Evolutionary conservation across 2,113 vertebrate genomes (phyloP).

Genomic region (Motacilla tschutschensis): DNA sequence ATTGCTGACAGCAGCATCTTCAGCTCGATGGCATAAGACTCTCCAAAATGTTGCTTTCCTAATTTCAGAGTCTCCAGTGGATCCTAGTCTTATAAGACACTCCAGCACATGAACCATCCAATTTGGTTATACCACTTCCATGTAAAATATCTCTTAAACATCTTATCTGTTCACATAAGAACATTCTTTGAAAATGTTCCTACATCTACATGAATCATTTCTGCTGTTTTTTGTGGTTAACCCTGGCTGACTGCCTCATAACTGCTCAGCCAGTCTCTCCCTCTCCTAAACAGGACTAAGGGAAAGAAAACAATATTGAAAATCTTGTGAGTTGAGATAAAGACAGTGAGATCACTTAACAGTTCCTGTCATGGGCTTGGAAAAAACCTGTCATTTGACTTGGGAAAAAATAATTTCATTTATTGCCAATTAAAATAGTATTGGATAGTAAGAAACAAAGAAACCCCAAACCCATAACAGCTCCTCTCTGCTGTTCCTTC

Average conservation of each 20-base stretch:
- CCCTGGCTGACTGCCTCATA: rapidly evolving
- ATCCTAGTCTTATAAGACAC: neutral
- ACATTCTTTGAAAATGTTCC: neutral
- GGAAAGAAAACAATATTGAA: neutral
- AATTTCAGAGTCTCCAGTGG: neutral
- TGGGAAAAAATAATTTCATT: neutral
- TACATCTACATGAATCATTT: neutral
- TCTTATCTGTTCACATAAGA: neutral
- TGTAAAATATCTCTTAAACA: neutral
- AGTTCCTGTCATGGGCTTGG: neutral
- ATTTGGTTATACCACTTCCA: neutral
- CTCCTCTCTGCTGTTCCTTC: neutral
- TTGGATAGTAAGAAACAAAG: neutral
- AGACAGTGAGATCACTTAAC: neutral
- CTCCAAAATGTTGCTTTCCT: neutral
- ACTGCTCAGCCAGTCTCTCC: no score
- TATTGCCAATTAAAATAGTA: neutral
- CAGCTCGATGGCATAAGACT: rapidly evolving
- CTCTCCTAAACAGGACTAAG: neutral
- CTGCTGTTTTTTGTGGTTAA: neutral
- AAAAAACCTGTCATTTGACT: neutral
- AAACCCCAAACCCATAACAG: rapidly evolving
- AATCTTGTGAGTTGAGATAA: neutral
- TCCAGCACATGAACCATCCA: neutral
- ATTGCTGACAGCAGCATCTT: neutral